Evolutionary conservation across 2,888 invertebrate species (phyloP), one percentile per base, ranked within the genome.

Genomic region (Melinaea marsaeus): DNA sequence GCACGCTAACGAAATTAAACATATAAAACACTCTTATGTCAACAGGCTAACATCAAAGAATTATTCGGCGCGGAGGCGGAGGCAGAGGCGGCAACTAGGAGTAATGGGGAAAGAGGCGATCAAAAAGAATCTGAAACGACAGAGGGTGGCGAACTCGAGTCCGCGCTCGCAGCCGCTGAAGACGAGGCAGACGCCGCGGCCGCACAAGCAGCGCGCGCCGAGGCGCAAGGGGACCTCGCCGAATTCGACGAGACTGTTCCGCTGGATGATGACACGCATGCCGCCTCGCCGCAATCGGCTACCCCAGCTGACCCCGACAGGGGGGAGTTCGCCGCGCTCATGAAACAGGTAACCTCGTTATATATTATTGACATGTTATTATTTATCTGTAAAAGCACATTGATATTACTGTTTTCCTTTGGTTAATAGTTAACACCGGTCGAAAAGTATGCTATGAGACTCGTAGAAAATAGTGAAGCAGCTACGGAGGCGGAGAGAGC

Each of bases 181-280:
- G 99, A 99, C 86, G 98, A 98, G 81, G 95, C 95, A 64, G 99
- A 99, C 89, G 98, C 97, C 32, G 94, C 95, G 73, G 98, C 98
- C 7, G 97, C 98, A 1, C 93, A 93, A 75, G 95, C 95, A 0
- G 98, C 98, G 3, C 95, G 96, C 75, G 97, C 96, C 4, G 98
- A 99, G 88, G 96, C 94, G 48, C 95, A 95, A 68, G 95, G 95
- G 13, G 97, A 97, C 84, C 92, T 98, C 71, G 98, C 97, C 0
- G 98, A 98, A 89, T 98, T 98, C 89, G 98, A 98, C 89, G 98
- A 99, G 88, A 95, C 94, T 75, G 96, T 97, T 87, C 98, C 98
- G 56, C 92, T 97, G 71, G 96, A 96, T 64, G 96, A 95, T 62
- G 92, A 92, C 67, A 79, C 64, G 34, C 55, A 84, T 96, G 96